Conservation (phyloP, 2,888 invertebrate species). For the Drosophila merina region DNA sequence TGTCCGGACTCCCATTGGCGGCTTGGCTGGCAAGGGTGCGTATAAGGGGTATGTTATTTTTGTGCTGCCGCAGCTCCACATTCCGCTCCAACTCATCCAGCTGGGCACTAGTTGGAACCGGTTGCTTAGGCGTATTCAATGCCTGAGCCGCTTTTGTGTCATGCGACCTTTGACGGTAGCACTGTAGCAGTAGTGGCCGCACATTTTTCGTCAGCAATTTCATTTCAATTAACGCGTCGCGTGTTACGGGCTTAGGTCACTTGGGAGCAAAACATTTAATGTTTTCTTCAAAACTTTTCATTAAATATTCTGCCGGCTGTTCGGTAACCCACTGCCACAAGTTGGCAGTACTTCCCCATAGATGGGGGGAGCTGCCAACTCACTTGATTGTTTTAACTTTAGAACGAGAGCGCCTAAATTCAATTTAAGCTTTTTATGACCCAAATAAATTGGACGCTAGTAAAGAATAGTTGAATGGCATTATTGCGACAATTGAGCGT, state of each 20-base stretch:
- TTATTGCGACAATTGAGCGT: constrained; percentile 37
- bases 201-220: constrained; percentile 59
- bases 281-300: constrained; percentile 6
- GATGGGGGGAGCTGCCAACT: constrained; percentile 16
- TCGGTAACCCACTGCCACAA: constrained; percentile 30
- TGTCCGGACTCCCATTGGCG: constrained; percentile 6
- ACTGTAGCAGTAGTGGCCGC: constrained; percentile 44
- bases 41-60: constrained; percentile 73
- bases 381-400: constrained; percentile 6
- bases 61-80: constrained; percentile 65
- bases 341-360: constrained; percentile 3
- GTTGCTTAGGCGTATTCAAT: constrained; percentile 34
- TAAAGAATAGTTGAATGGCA: constrained; percentile 29
- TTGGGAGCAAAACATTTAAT: constrained; percentile 17
- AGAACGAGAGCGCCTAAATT: not conserved
- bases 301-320: constrained; percentile 32
- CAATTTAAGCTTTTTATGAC: constrained; percentile 28
- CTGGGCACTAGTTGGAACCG: constrained; percentile 55
- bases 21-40: constrained; percentile 56
- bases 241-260: constrained; percentile 15
- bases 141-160: constrained; percentile 34
- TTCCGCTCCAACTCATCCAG: constrained; percentile 74
- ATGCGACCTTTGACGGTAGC: constrained; percentile 52
- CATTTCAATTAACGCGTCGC: constrained; percentile 61
- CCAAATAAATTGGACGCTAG: constrained; percentile 19